Evolutionary conservation across 2,888 invertebrate species (phyloP).

Genomic region (Clivina fossor): DNA sequence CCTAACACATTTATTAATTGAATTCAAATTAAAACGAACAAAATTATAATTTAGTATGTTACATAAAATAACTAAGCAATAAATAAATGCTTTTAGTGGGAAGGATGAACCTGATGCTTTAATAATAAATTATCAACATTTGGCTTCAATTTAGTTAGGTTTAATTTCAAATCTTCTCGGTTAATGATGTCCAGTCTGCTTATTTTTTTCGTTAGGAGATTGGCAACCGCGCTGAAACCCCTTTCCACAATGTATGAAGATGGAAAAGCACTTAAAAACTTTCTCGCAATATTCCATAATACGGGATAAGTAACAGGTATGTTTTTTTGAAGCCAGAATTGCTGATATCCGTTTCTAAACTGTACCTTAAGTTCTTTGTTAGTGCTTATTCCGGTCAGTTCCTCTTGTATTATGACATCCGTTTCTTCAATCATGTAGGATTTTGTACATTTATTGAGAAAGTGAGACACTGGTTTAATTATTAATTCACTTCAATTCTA

Average conservation of each 20-base stretch:
- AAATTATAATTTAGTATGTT: too few species aligned
- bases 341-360: constrained; percentile 41
- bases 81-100: too few species aligned
- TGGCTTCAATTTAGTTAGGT: constrained; percentile 42
- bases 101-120: too few species aligned
- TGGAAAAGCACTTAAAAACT: constrained; percentile 40
- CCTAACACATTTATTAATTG: too few species aligned
- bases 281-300: constrained; percentile 40
- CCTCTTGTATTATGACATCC: constrained; percentile 40
- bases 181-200: constrained; percentile 38
- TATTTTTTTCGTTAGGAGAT: constrained; percentile 39
- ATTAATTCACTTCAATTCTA: too few species aligned
- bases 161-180: constrained; percentile 41
- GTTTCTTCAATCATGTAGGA: constrained; percentile 40
- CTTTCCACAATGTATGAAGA: constrained; percentile 40
- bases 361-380: constrained; percentile 42
- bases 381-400: constrained; percentile 40
- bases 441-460: too few species aligned
- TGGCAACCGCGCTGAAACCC: constrained; percentile 37
- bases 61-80: too few species aligned
- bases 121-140: too few species aligned
- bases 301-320: constrained; percentile 38
- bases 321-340: constrained; percentile 41
- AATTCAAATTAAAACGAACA: too few species aligned
- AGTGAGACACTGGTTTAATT: too few species aligned